phyloP scores from a whole-genome alignment of 2,888 invertebrate genomes.

The Byasa hedistus region DNA sequence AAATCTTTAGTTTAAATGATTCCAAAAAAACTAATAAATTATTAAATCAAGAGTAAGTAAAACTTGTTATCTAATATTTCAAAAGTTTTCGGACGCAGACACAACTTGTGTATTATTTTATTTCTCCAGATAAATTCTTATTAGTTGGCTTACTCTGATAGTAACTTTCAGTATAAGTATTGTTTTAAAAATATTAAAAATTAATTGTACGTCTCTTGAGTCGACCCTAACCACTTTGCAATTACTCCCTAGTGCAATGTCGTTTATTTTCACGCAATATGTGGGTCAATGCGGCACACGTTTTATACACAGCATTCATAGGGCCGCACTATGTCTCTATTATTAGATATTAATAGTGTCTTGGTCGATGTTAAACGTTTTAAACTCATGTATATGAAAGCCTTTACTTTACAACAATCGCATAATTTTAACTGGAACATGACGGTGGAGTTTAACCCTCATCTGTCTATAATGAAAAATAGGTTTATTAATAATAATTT shows the following conservation, averaged over 20 bases:
- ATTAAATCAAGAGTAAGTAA: too few species aligned
- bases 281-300: constrained; percentile 70
- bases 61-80: too few species aligned
- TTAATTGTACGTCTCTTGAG: not conserved
- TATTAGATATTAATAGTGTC: constrained; percentile 55
- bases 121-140: not conserved
- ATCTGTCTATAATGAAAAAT: not conserved
- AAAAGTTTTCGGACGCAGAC: too few species aligned
- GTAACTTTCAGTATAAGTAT: not conserved
- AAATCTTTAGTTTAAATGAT: too few species aligned
- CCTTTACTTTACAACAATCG: not conserved
- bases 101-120: too few species aligned
- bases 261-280: constrained; percentile 67
- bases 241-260: constrained; percentile 19
- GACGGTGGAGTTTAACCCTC: not conserved
- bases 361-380: constrained; percentile 42
- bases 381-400: not conserved
- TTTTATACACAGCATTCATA: constrained; percentile 41
- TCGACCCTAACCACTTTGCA: constrained; percentile 25
- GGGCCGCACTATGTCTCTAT: constrained; percentile 57
- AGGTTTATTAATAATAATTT: not conserved
- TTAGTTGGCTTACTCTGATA: not conserved
- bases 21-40: too few species aligned
- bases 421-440: not conserved
- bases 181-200: not conserved